Conservation (phyloP, 2,888 invertebrate genomes). For the Cancer borealis region DNA sequence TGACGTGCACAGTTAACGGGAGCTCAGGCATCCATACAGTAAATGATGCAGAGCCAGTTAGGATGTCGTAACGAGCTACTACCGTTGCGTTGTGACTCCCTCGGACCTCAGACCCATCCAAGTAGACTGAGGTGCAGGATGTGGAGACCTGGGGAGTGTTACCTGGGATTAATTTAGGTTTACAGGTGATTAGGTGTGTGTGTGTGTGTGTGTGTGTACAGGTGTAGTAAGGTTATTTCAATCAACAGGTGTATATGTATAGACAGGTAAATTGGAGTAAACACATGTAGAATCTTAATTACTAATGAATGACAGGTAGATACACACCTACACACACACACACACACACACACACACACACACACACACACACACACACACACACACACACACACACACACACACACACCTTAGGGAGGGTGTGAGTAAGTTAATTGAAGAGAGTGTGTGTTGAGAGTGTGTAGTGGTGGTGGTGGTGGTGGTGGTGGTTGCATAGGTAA, state of each 20-base stretch:
- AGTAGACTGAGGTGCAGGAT: slow-evolving; percentile 96
- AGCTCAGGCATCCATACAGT: slow-evolving; percentile 98
- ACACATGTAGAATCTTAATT: too few species aligned
- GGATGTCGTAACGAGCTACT: slow-evolving; percentile 92
- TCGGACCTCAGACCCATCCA: slow-evolving; percentile 96
- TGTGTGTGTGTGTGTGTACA: slow-evolving; percentile 26
- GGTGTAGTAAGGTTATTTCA: not conserved
- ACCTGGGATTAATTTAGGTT: not conserved
- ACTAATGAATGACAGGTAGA: too few species aligned
- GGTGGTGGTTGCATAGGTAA: too few species aligned
- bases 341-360: slow-evolving; percentile 83
- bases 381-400: too few species aligned
- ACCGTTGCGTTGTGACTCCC: slow-evolving; percentile 97
- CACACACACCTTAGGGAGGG: too few species aligned
- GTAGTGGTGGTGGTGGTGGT: slow-evolving; percentile 80
- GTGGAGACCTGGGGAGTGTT: slow-evolving; percentile 89
- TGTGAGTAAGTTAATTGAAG: too few species aligned
- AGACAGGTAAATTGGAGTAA: too few species aligned
- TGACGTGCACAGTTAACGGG: slow-evolving; percentile 92
- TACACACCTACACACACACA: not conserved
- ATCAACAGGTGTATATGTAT: too few species aligned
- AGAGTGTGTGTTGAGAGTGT: too few species aligned
- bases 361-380: slow-evolving; percentile 82
- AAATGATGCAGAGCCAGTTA: slow-evolving; percentile 88
- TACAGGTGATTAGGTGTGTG: not conserved